A percentile compares a stretch with the other conserved stretches of the same genome.
Evolutionary conservation across 1,140 invertebrate species (phyloP).

Genomic region (Formica selysi): DNA sequence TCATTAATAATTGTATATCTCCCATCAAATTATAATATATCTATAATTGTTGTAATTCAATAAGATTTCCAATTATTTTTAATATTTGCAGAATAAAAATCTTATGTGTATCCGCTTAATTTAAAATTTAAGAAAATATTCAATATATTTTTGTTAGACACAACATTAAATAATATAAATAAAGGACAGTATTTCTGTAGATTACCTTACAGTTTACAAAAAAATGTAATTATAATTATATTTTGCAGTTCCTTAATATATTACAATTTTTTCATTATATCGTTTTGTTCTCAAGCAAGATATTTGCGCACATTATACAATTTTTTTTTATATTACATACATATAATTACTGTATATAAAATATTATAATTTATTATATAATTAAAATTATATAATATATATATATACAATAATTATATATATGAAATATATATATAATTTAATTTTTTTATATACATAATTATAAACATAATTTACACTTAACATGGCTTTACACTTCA

Average conservation of each 20-base stretch:
- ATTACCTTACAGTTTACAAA: slow-evolving; percentile 11
- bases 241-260: slow-evolving; percentile 16
- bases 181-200: background rate
- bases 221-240: background rate
- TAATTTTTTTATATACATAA: slow-evolving; percentile 10
- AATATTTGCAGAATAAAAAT: slow-evolving; percentile 7
- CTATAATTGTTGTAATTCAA: background rate
- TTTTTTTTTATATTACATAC: background rate
- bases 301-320: background rate
- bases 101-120: background rate
- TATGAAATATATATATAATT: slow-evolving; percentile 12
- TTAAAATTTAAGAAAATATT: background rate
- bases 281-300: slow-evolving; percentile 2
- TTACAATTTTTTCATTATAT: slow-evolving; percentile 6
- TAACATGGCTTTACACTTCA: slow-evolving; percentile 26
- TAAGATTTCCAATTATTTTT: slow-evolving; percentile 34
- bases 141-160: background rate
- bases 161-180: slow-evolving; percentile 29
- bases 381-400: too few species aligned
- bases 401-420: too few species aligned
- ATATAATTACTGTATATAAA: too few species aligned
- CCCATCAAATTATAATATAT: background rate
- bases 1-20: slow-evolving; percentile 1
- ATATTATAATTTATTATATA: too few species aligned
- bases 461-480: slow-evolving; percentile 30